Percentiles rank a stretch among this genome's conserved stretches.
phyloP scores from a whole-genome alignment of 2,888 invertebrate genomes.

The Yponomeuta evonymella region DNA sequence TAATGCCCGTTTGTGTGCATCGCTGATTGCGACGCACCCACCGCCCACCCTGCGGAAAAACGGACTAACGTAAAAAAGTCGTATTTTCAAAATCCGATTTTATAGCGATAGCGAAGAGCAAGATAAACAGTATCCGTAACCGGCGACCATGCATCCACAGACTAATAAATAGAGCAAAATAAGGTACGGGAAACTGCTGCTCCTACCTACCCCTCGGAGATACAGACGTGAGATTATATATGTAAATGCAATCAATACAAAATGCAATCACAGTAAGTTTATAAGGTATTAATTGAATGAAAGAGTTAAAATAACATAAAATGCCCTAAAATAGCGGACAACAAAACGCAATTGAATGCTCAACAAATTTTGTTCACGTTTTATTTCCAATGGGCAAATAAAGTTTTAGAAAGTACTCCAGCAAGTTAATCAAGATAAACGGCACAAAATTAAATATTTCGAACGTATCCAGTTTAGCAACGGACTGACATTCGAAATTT shows the following conservation, averaged over 20 bases:
- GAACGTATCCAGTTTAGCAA: conserved; percentile 15
- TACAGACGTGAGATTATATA: no score
- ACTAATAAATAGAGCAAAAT: no score
- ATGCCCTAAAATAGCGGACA: neutral
- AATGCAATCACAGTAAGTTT: no score
- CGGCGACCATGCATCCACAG: no score
- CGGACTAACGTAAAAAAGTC: neutral
- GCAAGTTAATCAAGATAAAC: conserved; percentile 5
- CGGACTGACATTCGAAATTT: conserved; percentile 69
- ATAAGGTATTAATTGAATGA: no score
- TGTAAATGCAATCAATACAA: no score
- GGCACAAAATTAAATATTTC: conserved; percentile 13
- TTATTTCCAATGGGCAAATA: conserved; percentile 2
- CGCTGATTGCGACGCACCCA: conserved; percentile 55
- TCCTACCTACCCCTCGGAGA: no score
- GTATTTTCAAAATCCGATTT: no score
- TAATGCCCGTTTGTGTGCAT: conserved; percentile 67
- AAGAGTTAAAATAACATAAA: no score
- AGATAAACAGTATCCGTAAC: no score
- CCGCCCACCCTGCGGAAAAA: neutral
- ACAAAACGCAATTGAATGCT: neutral
- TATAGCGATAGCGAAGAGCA: no score
- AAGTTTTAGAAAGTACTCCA: conserved; percentile 13
- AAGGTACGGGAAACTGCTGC: no score
- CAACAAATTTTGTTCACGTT: neutral